Evolutionary conservation across 2,113 vertebrate species (phyloP).

Genomic region (Elachura formosa): DNA sequence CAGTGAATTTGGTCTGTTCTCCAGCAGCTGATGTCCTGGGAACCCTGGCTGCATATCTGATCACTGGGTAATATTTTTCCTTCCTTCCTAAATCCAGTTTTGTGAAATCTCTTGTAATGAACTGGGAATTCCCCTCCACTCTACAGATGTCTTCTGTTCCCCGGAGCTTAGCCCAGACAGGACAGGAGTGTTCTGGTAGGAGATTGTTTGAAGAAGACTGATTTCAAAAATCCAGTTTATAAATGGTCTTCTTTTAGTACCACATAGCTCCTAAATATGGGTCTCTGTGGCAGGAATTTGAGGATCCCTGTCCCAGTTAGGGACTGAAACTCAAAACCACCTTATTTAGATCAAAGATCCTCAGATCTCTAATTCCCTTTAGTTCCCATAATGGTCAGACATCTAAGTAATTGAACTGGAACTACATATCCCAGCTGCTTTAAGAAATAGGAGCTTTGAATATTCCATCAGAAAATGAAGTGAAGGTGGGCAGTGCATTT

Average conservation of each 20-base stretch:
- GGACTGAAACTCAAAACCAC: neutral
- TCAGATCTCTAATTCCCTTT: neutral
- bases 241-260: neutral
- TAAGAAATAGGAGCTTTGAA: neutral
- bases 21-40: neutral
- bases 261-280: rapidly evolving
- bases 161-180: neutral
- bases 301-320: neutral
- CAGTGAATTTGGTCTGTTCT: neutral
- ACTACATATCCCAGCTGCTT: neutral
- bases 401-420: neutral
- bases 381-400: neutral
- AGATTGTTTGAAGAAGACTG: neutral
- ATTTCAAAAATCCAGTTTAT: neutral
- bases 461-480: neutral
- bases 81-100: neutral
- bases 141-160: neutral
- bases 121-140: neutral
- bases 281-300: neutral
- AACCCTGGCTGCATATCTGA: neutral
- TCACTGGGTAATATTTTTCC: neutral
- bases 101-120: neutral
- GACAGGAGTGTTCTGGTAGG: neutral
- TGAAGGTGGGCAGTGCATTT: neutral
- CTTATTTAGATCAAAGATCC: neutral